These are phyloP conservation scores for Camponotus fellah DNA, from an alignment of 2,888 invertebrate species.

Conservation along the genomic window DNA sequence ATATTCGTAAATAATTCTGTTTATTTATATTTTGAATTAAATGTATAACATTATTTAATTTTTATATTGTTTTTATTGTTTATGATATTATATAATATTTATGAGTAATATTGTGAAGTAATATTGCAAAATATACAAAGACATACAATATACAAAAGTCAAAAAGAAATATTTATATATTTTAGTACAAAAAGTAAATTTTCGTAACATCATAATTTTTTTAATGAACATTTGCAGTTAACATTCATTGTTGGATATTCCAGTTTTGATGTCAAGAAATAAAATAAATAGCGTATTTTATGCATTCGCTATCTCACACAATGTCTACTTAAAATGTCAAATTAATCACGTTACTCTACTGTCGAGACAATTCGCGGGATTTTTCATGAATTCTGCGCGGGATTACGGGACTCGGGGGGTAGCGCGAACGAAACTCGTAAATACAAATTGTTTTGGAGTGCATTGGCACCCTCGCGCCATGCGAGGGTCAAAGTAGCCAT, in stretches of 20 bases:
- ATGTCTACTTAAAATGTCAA: slow-evolving; percentile 49
- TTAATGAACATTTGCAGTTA: slow-evolving; percentile 1
- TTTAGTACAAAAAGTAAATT: slow-evolving; percentile 21
- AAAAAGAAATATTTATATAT: slow-evolving; percentile 26
- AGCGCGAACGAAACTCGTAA: slow-evolving; percentile 57
- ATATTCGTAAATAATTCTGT: neutral
- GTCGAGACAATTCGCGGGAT: slow-evolving; percentile 51
- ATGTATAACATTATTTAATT: neutral
- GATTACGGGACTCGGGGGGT: slow-evolving; percentile 39
- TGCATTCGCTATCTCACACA: slow-evolving; percentile 24
- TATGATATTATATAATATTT: slow-evolving; percentile 5
- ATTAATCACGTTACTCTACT: slow-evolving; percentile 42
- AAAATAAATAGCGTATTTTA: slow-evolving; percentile 43
- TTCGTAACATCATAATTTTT: neutral
- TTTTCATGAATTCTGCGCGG: slow-evolving; percentile 46
- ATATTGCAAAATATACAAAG: neutral
- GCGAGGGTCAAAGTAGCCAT: slow-evolving; percentile 68
- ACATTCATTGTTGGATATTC: slow-evolving; percentile 25
- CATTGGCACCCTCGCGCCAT: slow-evolving; percentile 60
- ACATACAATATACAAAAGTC: neutral
- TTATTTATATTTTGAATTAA: neutral
- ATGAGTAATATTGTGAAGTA: neutral
- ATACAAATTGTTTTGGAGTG: slow-evolving; percentile 70
- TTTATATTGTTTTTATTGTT: neutral
- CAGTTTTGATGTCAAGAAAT: slow-evolving; percentile 26